Evolutionary conservation across 2,113 vertebrate species (phyloP), one percentile per base, ranked within the genome.

Genomic region (Danionella cerebrum): DNA sequence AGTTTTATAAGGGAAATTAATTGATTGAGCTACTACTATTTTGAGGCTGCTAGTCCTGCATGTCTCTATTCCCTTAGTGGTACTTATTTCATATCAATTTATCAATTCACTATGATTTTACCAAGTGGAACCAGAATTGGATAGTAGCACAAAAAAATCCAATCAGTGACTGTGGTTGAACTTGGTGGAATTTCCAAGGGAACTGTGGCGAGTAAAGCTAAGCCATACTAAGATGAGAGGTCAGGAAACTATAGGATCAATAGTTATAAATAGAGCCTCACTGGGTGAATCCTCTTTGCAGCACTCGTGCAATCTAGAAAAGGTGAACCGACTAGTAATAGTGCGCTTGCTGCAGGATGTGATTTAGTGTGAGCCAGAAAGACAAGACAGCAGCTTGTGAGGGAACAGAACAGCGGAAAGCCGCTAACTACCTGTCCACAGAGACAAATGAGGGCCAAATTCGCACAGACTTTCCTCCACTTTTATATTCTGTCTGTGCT

Each of bases 391-490:
- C 42, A 47, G 58, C 42, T 50, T 53, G 38, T 44, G 41, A 25
- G 35, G 45, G 67, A 48, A 66, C 67, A 29, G 47, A 39, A 18
- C 58, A 53, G 44, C 18, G 44, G 55, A 67, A 54, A 77, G 36
- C 75, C 58, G 47, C 69, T 67, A 74, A 73, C 67, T 68, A 65
- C 64, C 59, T 74, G 63, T 71, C 65, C 39, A 13, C 41, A 14
- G 71, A 68, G 69, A 71, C 64, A 71, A 71, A 77, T 65, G 68
- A 68, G 57, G 25, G 57, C 63, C 57, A 59, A 57, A 44, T 65
- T 70, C 72, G 66, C 39, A 52, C 44, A 58, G 60, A 39, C 58
- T 45, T 39, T 62, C 50, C 33, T 27, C 52, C 35, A 11, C n/a
- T 57, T 41, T 39, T 68, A 39, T 59, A 51, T 69, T 69, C 10